These are phyloP conservation scores for Tonatia bakeri DNA, from an alignment of 2,113 vertebrate species.

Conservation along the genomic window DNA sequence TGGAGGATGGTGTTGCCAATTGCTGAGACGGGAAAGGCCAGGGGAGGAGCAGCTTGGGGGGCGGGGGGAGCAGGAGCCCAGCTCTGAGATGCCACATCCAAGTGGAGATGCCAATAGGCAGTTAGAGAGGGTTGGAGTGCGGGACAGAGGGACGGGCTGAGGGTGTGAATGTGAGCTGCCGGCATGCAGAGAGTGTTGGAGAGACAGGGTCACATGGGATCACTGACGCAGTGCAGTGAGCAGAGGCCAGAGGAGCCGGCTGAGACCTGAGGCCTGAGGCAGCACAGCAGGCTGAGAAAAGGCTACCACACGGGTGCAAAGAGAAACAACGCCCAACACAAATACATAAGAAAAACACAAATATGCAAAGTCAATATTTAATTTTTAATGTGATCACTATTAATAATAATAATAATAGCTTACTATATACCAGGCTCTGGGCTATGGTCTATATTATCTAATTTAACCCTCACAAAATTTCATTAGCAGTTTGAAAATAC, in stretches of 20 bases:
- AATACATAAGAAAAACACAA: background rate
- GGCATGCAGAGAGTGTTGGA: background rate
- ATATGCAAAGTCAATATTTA: background rate
- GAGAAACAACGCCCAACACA: background rate
- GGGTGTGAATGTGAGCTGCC: too few species aligned
- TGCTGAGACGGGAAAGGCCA: background rate
- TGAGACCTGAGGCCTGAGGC: background rate
- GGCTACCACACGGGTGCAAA: background rate
- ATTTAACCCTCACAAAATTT: background rate
- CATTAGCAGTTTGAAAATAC: background rate
- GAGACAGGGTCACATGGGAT: too few species aligned
- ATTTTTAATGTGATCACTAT: background rate
- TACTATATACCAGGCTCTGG: background rate
- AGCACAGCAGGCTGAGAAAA: background rate
- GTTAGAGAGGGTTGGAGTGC: accelerated
- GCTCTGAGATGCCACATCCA: background rate
- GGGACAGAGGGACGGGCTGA: background rate
- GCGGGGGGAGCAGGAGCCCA: background rate
- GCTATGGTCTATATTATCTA: background rate
- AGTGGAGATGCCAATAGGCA: background rate
- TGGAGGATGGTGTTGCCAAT: background rate
- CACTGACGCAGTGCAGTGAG: background rate
- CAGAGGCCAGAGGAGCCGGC: background rate
- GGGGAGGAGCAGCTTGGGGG: background rate
- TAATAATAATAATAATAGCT: background rate